A percentile compares a stretch with the other conserved stretches of the same genome.
Conservation (phyloP, 1,140 invertebrate species). For the Euglossa dilemma region DNA sequence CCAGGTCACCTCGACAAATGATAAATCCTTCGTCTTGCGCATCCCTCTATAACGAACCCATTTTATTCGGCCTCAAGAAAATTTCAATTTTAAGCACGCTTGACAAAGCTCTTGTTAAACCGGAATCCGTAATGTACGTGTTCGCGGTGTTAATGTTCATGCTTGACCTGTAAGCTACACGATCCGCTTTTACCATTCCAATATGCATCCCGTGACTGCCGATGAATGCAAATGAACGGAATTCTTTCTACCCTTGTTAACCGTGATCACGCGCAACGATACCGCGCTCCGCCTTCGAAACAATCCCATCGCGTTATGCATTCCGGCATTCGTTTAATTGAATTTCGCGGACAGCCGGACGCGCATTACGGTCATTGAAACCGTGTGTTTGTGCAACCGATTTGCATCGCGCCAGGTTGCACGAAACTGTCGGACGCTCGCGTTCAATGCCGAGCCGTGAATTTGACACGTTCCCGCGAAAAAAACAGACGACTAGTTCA, state of each 20-base stretch:
- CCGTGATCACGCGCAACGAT: slow-evolving; percentile 6
- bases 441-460: neutral
- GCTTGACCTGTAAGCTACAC: neutral
- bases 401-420: neutral
- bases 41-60: neutral
- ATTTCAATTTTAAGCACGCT: neutral
- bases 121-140: slow-evolving; percentile 16
- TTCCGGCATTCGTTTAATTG: slow-evolving; percentile 14
- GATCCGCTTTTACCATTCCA: slow-evolving; percentile 8
- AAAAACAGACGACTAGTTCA: no score
- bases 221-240: slow-evolving; percentile 21
- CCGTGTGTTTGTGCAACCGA: neutral
- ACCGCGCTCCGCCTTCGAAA: neutral
- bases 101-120: slow-evolving; percentile 10
- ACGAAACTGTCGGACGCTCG: neutral
- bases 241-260: neutral
- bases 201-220: neutral
- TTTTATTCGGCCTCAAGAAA: neutral
- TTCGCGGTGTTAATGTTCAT: slow-evolving; percentile 10
- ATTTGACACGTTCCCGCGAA: neutral
- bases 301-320: neutral
- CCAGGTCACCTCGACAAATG: no score
- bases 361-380: slow-evolving; percentile 5
- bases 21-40: neutral
- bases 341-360: slow-evolving; percentile 4